Percentiles rank a stretch among this genome's conserved stretches.
phyloP scores from a whole-genome alignment of 2,888 invertebrate species.

The Eristalis tenax region DNA sequence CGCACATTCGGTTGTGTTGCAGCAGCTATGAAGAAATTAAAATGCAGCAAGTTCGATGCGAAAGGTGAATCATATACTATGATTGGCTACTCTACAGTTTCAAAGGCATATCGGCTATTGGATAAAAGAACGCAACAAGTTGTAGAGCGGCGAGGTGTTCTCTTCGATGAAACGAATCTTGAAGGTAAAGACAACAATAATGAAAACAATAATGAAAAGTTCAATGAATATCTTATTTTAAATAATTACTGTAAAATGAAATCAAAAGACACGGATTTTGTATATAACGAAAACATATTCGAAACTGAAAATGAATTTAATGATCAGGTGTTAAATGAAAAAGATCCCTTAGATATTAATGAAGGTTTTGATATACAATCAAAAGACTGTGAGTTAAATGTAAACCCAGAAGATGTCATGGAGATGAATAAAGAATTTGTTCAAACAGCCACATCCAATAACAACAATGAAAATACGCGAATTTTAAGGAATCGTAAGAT shows the following conservation, averaged over 20 bases:
- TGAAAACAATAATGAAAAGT: constrained; percentile 16
- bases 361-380: not conserved
- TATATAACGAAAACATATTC: not conserved
- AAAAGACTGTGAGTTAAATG: not conserved
- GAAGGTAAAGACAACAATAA: constrained; percentile 6
- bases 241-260: not conserved
- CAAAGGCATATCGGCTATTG: constrained; percentile 36
- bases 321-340: constrained; percentile 1
- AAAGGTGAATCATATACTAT: constrained; percentile 47
- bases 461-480: not conserved
- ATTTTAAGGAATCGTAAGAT: constrained; percentile 26
- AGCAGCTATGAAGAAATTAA: constrained; percentile 53
- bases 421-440: not conserved
- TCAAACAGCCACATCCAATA: not conserved
- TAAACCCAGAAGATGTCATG: not conserved
- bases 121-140: constrained; percentile 28
- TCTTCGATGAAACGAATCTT: constrained; percentile 34
- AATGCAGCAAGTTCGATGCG: constrained; percentile 51
- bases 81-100: constrained; percentile 62
- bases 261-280: not conserved
- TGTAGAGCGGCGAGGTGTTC: constrained; percentile 31
- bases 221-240: not conserved
- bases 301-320: constrained; percentile 14
- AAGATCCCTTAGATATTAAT: not conserved
- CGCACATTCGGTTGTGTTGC: constrained; percentile 59